phyloP scores from a whole-genome alignment of 2,113 vertebrate genomes.

The Mugil cephalus region DNA sequence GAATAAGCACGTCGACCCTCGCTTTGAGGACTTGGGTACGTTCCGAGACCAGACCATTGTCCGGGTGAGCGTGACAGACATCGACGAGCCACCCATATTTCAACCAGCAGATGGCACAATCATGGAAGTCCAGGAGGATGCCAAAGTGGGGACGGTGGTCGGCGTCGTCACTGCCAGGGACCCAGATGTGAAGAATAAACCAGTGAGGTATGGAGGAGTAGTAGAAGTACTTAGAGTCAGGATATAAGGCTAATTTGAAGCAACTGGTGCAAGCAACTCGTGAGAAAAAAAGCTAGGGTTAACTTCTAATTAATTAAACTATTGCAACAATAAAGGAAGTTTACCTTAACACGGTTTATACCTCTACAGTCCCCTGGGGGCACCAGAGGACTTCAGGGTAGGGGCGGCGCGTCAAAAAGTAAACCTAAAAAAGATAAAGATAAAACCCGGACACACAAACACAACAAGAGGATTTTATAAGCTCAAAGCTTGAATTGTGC shows the following conservation, averaged over 20 bases:
- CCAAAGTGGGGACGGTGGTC: conserved; percentile 90
- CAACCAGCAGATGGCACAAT: conserved; percentile 84
- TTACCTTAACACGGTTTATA: not conserved
- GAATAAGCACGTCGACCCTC: conserved; percentile 95
- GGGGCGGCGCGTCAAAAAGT: no score
- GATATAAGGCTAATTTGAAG: not conserved
- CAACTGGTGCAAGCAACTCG: no score
- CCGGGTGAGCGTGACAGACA: conserved; percentile 90
- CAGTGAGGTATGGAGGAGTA: conserved; percentile 93
- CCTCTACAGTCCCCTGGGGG: no score
- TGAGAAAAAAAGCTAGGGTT: no score
- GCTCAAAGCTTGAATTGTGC: not conserved
- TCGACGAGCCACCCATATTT: conserved; percentile 95
- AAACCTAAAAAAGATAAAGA: no score
- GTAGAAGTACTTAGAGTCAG: not conserved
- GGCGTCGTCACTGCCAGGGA: conserved; percentile 93
- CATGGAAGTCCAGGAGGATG: conserved; percentile 96
- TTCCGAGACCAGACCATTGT: conserved; percentile 97
- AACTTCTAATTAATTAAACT: no score
- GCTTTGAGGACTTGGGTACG: conserved; percentile 93
- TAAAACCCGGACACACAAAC: no score
- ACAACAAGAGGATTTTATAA: no score
- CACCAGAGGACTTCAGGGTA: no score
- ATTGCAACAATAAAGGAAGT: not conserved
- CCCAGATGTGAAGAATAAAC: conserved; percentile 91